phyloP scores from a whole-genome alignment of 2,113 vertebrate genomes.

The Pterocles orientalis region DNA sequence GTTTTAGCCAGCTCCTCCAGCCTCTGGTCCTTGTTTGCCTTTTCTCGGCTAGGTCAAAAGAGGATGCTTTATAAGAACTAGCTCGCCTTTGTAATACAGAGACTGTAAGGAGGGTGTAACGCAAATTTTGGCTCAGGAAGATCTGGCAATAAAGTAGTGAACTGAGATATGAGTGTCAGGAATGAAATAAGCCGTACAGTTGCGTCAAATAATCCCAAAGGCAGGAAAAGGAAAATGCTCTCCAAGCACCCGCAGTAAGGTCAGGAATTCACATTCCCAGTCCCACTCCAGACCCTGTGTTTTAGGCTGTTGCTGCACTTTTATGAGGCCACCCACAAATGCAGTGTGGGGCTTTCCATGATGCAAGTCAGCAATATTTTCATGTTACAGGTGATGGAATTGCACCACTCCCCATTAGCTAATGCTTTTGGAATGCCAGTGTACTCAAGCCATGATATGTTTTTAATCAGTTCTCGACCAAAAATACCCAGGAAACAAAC shows the following conservation, averaged over 20 bases:
- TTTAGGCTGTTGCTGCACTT: not conserved
- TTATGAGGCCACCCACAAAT: not conserved
- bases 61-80: not conserved
- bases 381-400: not conserved
- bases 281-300: not conserved
- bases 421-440: not conserved
- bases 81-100: not conserved
- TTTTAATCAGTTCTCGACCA: not conserved
- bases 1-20: not conserved
- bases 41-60: not conserved
- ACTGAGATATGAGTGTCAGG: not conserved
- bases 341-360: not conserved
- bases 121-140: not conserved
- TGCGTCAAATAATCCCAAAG: not conserved
- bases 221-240: not conserved
- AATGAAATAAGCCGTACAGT: not conserved
- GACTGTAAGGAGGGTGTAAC: not conserved
- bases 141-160: not conserved
- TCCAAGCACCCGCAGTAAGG: fast-evolving
- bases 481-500: not conserved
- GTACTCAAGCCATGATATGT: not conserved
- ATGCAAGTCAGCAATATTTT: not conserved
- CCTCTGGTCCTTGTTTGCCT: not conserved
- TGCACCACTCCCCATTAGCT: not conserved
- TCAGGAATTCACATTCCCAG: not conserved